These are phyloP conservation scores for Microchrysa polita DNA, from an alignment of 2,888 invertebrate genomes.

Conservation along the genomic window DNA sequence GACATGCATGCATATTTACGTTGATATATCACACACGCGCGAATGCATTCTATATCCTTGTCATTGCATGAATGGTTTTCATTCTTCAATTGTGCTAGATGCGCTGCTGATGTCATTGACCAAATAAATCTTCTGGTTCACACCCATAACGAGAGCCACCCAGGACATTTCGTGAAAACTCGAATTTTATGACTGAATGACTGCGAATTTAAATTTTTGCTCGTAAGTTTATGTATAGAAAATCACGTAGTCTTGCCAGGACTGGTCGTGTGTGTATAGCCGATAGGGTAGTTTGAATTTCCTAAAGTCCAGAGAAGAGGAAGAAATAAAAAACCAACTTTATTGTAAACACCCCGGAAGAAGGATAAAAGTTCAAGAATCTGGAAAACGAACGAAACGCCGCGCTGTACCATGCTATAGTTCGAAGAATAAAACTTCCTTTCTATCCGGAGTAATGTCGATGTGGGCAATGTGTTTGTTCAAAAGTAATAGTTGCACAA, in stretches of 20 bases:
- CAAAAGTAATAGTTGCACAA: constrained; percentile 5
- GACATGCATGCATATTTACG: too few relatives aligned
- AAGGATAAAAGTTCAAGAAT: neutral
- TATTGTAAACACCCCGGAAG: constrained; percentile 1
- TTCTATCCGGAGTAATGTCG: too few relatives aligned
- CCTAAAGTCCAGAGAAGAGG: neutral
- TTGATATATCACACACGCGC: too few relatives aligned
- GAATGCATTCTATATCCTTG: too few relatives aligned
- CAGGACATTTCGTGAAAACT: neutral
- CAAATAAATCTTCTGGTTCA: neutral
- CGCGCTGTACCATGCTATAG: too few relatives aligned
- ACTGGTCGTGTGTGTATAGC: too few relatives aligned
- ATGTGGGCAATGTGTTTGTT: neutral
- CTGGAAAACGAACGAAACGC: neutral
- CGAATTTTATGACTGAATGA: neutral
- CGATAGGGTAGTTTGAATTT: neutral
- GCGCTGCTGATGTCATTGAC: neutral
- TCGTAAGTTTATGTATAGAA: neutral
- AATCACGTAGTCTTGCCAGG: neutral
- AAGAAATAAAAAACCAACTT: too few relatives aligned
- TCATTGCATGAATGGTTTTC: too few relatives aligned
- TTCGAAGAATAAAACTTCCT: neutral
- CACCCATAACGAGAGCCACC: neutral
- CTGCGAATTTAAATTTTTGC: neutral
- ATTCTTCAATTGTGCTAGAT: too few relatives aligned